Evolutionary conservation across 2,797 vertebrate genomes (phyloP).

Genomic region (Adrianichthys oophorus): DNA sequence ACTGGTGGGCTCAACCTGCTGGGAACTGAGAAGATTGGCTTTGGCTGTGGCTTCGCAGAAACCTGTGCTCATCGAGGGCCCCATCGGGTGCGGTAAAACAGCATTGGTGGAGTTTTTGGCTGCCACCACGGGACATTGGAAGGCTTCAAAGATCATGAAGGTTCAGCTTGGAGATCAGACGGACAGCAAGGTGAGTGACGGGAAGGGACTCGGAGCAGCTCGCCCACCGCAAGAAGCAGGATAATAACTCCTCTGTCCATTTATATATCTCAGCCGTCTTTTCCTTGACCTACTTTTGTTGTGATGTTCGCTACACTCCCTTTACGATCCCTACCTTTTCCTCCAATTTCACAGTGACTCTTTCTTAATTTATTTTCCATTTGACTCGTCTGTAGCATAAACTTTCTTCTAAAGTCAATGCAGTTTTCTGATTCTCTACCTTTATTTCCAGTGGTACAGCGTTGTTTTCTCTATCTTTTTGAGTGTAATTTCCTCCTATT

Average conservation of each 20-base stretch:
- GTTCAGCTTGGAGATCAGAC: conserved; percentile 98
- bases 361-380: too few relatives aligned
- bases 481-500: too few relatives aligned
- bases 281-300: too few relatives aligned
- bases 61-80: conserved; percentile 92
- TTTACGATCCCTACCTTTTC: too few relatives aligned
- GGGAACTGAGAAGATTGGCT: conserved; percentile 89
- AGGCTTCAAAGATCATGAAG: conserved; percentile 89
- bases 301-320: too few relatives aligned
- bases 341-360: too few relatives aligned
- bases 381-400: too few relatives aligned
- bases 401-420: too few relatives aligned
- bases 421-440: too few relatives aligned
- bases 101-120: conserved; percentile 90
- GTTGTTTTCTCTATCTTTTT: too few relatives aligned
- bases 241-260: neutral
- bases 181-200: conserved; percentile 90
- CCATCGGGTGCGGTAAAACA: conserved; percentile 95
- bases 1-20: conserved; percentile 88
- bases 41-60: conserved; percentile 88
- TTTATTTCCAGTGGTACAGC: too few relatives aligned
- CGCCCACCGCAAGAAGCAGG: neutral
- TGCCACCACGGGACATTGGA: conserved; percentile 85
- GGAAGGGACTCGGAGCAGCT: neutral
- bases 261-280: too few relatives aligned